phyloP scores from a whole-genome alignment of 2,888 invertebrate genomes.

The Calliopum simillimum region DNA sequence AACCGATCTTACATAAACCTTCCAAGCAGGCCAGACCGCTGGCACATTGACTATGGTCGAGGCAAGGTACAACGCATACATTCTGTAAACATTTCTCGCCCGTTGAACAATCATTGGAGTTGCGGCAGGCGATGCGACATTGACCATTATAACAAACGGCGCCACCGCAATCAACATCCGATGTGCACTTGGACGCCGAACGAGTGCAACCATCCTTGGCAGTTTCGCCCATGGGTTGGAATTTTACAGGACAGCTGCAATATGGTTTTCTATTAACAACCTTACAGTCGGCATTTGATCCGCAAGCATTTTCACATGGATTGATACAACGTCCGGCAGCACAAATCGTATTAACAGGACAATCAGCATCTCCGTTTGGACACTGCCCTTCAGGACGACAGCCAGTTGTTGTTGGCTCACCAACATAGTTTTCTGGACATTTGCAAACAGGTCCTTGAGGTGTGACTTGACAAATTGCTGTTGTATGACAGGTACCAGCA shows the following conservation, averaged over 20 bases:
- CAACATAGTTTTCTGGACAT: conserved; percentile 81
- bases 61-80: conserved; percentile 83
- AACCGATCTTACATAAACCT: conserved; percentile 85
- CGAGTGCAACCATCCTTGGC: conserved; percentile 80
- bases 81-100: conserved; percentile 84
- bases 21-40: conserved; percentile 82
- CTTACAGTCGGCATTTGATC: conserved; percentile 83
- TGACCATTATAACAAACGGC: conserved; percentile 85
- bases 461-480: conserved; percentile 81
- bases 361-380: conserved; percentile 78
- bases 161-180: conserved; percentile 82
- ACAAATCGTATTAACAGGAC: conserved; percentile 81
- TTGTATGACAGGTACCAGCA: conserved; percentile 83
- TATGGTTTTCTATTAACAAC: conserved; percentile 80
- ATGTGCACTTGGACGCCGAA: conserved; percentile 74
- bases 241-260: conserved; percentile 84
- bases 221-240: conserved; percentile 75
- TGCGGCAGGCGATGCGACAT: conserved; percentile 84
- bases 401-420: conserved; percentile 81
- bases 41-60: conserved; percentile 84
- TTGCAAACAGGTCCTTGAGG: conserved; percentile 79
- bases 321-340: conserved; percentile 79
- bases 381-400: conserved; percentile 84
- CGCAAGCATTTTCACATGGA: conserved; percentile 86
- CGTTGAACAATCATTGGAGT: conserved; percentile 80